Conservation (phyloP, 2,113 vertebrate genomes). For the Cebus imitator region DNA sequence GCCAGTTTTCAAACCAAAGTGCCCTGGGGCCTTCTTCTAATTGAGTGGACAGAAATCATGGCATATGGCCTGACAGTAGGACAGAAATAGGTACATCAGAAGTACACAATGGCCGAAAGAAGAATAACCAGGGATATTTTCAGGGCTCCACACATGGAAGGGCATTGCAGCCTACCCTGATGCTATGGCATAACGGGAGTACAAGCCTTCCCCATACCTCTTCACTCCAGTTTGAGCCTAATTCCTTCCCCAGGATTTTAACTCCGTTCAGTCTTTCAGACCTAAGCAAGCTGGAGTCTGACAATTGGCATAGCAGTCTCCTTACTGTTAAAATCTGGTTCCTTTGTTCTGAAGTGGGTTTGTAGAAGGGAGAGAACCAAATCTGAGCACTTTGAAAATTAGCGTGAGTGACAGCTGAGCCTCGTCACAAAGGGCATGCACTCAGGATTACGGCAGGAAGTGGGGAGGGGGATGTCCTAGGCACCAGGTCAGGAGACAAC, state of each 20-base stretch:
- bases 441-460: background rate
- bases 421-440: background rate
- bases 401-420: background rate
- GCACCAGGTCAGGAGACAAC: background rate
- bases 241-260: background rate
- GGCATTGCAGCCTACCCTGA: background rate
- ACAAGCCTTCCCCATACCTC: background rate
- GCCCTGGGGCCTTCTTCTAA: background rate
- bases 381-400: background rate
- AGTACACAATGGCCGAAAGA: background rate
- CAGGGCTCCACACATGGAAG: background rate
- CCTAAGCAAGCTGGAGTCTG: background rate
- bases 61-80: background rate
- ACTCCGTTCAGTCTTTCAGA: background rate
- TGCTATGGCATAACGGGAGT: background rate
- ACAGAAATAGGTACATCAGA: background rate
- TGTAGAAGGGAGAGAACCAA: background rate
- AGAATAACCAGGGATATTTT: background rate
- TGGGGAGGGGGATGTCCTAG: background rate
- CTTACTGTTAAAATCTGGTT: background rate
- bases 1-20: background rate
- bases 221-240: background rate
- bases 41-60: background rate
- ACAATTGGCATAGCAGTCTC: background rate
- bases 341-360: background rate